A percentile compares a stretch with the other conserved stretches of the same genome.
Conservation (phyloP, 2,888 invertebrate species). For the Pycnomerus fuliginosus region DNA sequence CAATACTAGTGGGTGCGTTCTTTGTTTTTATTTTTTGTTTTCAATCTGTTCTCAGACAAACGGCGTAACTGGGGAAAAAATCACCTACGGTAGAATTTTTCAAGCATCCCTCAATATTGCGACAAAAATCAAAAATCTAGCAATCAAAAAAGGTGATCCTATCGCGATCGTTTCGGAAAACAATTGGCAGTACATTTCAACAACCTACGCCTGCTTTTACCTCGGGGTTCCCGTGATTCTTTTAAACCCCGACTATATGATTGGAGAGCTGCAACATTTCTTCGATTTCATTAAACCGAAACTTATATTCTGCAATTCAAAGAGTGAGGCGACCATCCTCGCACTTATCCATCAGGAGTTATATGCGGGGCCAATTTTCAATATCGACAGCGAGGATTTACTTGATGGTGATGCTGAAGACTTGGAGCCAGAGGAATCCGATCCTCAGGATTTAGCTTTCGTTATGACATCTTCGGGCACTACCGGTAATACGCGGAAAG, state of each 20-base stretch:
- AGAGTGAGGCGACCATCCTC: neutral
- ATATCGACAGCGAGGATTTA: neutral
- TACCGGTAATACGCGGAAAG: too few species aligned
- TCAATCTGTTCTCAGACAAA: slow-evolving; percentile 32
- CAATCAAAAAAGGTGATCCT: slow-evolving; percentile 9
- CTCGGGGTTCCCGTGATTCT: slow-evolving; percentile 6
- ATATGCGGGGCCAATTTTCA: too few species aligned
- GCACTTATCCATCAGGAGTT: too few species aligned
- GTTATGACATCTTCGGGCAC: slow-evolving; percentile 68
- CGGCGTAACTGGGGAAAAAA: neutral
- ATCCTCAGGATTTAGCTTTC: slow-evolving; percentile 30
- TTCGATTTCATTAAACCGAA: slow-evolving; percentile 1
- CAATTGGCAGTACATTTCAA: slow-evolving; percentile 4
- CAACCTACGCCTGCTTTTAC: slow-evolving; percentile 4
- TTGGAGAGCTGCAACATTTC: neutral
- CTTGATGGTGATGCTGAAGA: slow-evolving; percentile 3
- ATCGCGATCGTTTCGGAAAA: slow-evolving; percentile 13
- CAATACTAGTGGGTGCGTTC: too few species aligned
- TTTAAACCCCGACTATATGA: slow-evolving; percentile 11
- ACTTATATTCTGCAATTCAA: neutral
- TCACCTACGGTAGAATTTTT: slow-evolving; percentile 4
- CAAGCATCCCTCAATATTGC: slow-evolving; percentile 3
- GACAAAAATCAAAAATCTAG: neutral
- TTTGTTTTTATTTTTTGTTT: too few species aligned
- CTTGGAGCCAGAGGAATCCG: slow-evolving; percentile 25